These are phyloP conservation scores for Pocota personata DNA, from an alignment of 2,888 invertebrate genomes.

Conservation along the genomic window DNA sequence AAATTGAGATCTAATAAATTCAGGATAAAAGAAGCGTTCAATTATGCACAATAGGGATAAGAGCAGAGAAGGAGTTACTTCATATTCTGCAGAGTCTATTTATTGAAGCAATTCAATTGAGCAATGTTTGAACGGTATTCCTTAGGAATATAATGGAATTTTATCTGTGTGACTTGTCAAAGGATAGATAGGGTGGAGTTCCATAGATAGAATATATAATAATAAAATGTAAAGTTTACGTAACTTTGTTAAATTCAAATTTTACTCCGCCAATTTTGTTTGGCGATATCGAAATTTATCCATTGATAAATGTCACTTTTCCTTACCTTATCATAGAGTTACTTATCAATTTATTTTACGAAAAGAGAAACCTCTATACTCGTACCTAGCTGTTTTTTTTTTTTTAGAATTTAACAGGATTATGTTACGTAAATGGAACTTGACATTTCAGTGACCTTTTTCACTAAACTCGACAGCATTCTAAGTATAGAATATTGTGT, in stretches of 20 bases:
- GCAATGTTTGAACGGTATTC: conserved; percentile 1
- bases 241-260: background rate
- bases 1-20: conserved; percentile 72
- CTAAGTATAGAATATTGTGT: background rate
- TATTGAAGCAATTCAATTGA: conserved; percentile 23
- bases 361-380: no score
- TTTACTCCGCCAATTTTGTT: background rate
- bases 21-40: conserved; percentile 69
- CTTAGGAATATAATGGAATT: background rate
- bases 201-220: no score
- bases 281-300: no score
- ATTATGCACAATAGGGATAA: conserved; percentile 67
- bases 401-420: background rate
- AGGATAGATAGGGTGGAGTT: no score
- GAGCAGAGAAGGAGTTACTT: background rate
- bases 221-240: background rate
- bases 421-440: background rate
- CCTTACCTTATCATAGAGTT: background rate
- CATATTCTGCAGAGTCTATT: conserved; percentile 31
- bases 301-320: background rate
- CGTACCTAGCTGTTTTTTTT: no score
- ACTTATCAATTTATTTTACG: background rate
- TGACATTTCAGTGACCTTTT: background rate
- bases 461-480: background rate
- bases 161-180: background rate